Evolutionary conservation across 2,113 vertebrate genomes (phyloP).

Genomic region (Perca flavescens): DNA sequence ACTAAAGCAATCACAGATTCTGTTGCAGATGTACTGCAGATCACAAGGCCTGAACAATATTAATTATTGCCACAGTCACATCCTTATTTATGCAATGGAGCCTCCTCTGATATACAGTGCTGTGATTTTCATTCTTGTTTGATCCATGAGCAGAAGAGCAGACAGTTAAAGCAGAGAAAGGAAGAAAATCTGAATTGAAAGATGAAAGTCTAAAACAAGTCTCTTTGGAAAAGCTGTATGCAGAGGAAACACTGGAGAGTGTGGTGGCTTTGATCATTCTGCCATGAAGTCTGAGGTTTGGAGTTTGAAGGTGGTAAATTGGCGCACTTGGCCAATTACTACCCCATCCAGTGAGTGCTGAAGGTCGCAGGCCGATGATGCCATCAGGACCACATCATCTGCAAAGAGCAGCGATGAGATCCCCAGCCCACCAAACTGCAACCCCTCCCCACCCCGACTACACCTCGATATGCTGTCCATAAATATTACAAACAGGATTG

Average conservation of each 20-base stretch:
- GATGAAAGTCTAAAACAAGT: conserved; percentile 73
- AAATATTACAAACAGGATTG: too few species aligned
- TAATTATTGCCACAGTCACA: conserved; percentile 55
- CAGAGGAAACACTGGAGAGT: conserved; percentile 59
- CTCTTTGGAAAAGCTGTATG: conserved; percentile 57
- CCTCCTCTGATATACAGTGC: conserved; percentile 34
- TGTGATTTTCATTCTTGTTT: conserved; percentile 53
- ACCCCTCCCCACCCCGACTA: too few species aligned
- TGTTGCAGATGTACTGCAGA: conserved; percentile 15
- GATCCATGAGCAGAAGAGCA: conserved; percentile 46
- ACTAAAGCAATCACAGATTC: conserved; percentile 1
- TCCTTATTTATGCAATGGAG: conserved; percentile 62
- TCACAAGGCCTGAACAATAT: conserved; percentile 26
- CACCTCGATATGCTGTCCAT: too few species aligned
- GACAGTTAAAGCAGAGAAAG: conserved; percentile 62
- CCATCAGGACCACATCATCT: too few species aligned
- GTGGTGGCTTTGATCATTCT: conserved; percentile 76
- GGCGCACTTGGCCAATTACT: conserved; percentile 66
- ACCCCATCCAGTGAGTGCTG: conserved; percentile 1
- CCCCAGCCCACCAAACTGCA: too few species aligned
- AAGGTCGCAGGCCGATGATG: too few species aligned
- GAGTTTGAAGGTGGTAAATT: conserved; percentile 68
- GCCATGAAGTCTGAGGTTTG: conserved; percentile 69
- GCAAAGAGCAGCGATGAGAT: too few species aligned
- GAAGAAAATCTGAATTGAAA: conserved; percentile 57